A percentile compares a stretch with the other conserved stretches of the same genome.
Conservation (phyloP, 2,797 vertebrate species). For the Balearica regulorum region DNA sequence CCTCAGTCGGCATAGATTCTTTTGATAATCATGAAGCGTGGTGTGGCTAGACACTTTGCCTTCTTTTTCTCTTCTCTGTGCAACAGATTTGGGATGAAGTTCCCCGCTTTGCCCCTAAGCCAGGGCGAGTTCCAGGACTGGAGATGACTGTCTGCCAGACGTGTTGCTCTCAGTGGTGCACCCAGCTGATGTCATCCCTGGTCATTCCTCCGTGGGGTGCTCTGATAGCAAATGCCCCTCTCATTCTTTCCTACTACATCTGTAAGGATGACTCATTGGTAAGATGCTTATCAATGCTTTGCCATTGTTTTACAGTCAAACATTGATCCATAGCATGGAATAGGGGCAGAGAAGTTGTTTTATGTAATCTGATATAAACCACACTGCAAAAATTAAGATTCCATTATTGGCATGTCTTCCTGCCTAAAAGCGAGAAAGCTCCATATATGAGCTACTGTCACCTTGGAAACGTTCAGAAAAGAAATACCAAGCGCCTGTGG, state of each 20-base stretch:
- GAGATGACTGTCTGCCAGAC: neutral
- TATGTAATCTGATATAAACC: neutral
- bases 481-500: constrained; percentile 18
- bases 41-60: neutral
- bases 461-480: constrained; percentile 61
- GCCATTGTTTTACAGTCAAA: neutral
- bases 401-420: constrained; percentile 36
- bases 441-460: constrained; percentile 55
- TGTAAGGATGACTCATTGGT: neutral
- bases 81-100: neutral
- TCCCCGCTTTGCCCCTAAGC: neutral
- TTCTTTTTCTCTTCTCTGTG: neutral
- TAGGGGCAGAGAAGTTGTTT: neutral
- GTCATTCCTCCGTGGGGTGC: neutral
- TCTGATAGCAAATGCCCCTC: neutral
- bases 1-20: neutral
- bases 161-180: neutral
- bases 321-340: neutral
- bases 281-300: neutral
- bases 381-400: constrained; percentile 10
- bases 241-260: neutral
- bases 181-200: neutral
- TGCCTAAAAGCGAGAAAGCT: constrained; percentile 43
- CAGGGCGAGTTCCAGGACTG: neutral
- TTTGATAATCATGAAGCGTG: neutral